Conservation (phyloP, 1,140 invertebrate species). For the Bombus balteatus region DNA sequence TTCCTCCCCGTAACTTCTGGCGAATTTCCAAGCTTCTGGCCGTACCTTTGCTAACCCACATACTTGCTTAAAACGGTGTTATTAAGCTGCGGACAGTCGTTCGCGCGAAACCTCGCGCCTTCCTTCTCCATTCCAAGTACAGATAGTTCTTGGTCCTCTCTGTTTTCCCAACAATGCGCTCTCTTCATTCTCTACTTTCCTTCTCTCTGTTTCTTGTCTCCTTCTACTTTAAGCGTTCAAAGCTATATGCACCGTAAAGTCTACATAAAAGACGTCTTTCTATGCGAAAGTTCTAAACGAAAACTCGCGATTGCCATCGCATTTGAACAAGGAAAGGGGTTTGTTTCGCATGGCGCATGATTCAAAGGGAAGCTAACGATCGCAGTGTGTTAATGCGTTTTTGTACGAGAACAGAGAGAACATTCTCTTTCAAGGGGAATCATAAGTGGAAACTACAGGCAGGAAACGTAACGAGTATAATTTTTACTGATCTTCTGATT, state of each 20-base stretch:
- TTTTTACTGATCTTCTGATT: not conserved
- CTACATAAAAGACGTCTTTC: slow-evolving; percentile 15
- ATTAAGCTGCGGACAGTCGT: slow-evolving; percentile 46
- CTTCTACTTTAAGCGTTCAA: not conserved
- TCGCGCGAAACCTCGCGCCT: slow-evolving; percentile 37
- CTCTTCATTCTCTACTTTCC: slow-evolving; percentile 21
- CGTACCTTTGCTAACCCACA: slow-evolving; percentile 72
- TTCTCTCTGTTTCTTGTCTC: not conserved
- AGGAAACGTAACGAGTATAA: not conserved
- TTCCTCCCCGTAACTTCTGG: slow-evolving; percentile 40
- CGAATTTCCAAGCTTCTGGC: slow-evolving; percentile 60
- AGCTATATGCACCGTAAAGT: not conserved
- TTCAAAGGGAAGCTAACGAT: too few species aligned
- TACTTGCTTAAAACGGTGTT: slow-evolving; percentile 66
- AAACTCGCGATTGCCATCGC: slow-evolving; percentile 26
- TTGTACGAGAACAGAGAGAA: not conserved
- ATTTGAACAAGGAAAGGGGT: not conserved
- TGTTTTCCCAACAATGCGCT: not conserved
- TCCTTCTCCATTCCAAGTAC: not conserved
- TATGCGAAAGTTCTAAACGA: not conserved
- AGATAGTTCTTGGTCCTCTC: not conserved
- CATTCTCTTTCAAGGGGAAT: not conserved
- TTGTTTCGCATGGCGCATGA: not conserved
- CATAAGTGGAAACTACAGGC: not conserved
- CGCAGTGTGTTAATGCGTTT: too few species aligned